Conservation (phyloP, 1,140 invertebrate genomes). For the Drosophila cardini region DNA sequence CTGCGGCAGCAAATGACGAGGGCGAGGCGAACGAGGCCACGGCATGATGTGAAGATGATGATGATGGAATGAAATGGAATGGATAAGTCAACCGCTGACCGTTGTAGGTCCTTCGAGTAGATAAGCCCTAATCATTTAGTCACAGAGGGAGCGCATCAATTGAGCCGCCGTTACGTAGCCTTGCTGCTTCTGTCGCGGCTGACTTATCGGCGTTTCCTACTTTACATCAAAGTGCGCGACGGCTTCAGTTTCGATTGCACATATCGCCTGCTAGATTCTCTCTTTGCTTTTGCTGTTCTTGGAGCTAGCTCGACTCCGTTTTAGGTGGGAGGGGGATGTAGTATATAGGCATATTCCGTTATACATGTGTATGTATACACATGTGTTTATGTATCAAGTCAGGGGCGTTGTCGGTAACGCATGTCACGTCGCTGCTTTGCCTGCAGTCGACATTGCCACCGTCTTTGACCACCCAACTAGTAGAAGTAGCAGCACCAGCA, state of each 20-base stretch:
- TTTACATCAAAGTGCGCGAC: conserved; percentile 55
- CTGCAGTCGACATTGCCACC: conserved; percentile 23
- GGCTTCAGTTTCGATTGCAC: conserved; percentile 37
- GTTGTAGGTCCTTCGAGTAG: conserved; percentile 67
- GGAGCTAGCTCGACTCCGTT: not conserved
- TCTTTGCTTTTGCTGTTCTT: not conserved
- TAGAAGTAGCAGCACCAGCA: conserved; percentile 23
- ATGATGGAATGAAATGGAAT: conserved; percentile 14
- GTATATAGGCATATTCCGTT: conserved; percentile 15
- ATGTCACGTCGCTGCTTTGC: conserved; percentile 38
- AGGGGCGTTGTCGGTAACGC: conserved; percentile 56
- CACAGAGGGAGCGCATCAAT: conserved; percentile 59
- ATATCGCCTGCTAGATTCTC: conserved; percentile 24
- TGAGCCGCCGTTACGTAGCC: conserved; percentile 41
- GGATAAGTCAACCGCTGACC: conserved; percentile 39
- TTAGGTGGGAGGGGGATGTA: conserved; percentile 1
- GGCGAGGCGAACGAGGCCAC: conserved; percentile 57
- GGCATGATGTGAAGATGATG: conserved; percentile 20
- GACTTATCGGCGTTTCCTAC: conserved; percentile 56
- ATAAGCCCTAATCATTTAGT: conserved; percentile 80
- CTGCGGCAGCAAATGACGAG: conserved; percentile 6
- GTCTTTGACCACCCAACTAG: conserved; percentile 52
- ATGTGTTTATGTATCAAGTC: conserved; percentile 27
- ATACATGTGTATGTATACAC: not conserved
- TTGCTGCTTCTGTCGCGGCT: conserved; percentile 35